Percentiles rank a stretch among this genome's conserved stretches.
These are phyloP conservation scores for Leuctra nigra DNA, from an alignment of 2,888 invertebrate species.

Conservation along the genomic window DNA sequence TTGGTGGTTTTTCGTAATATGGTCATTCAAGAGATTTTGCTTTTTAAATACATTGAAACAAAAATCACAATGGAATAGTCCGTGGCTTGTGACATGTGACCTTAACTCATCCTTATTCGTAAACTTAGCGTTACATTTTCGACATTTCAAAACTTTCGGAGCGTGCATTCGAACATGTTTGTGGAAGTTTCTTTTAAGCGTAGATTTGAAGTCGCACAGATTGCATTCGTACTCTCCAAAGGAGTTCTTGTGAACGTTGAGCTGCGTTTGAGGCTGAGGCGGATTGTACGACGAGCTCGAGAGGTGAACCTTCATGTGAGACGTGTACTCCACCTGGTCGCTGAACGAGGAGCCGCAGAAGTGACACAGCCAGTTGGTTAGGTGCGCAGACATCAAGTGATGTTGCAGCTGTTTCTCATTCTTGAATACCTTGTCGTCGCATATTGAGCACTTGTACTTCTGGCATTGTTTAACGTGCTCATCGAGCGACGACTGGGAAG, in stretches of 20 bases:
- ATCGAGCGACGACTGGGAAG: background rate
- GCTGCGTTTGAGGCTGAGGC: background rate
- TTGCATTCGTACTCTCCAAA: constrained; percentile 12
- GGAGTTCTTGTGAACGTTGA: background rate
- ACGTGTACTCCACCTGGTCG: constrained; percentile 26
- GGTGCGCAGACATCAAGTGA: constrained; percentile 21
- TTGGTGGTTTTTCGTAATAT: too few relatives aligned
- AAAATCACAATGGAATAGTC: too few relatives aligned
- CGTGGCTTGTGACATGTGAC: too few relatives aligned
- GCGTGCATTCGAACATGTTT: constrained; percentile 20
- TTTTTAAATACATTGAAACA: too few relatives aligned
- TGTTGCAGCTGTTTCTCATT: constrained; percentile 1
- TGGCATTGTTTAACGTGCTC: constrained; percentile 2
- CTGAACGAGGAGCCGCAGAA: constrained; percentile 17
- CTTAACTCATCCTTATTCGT: background rate
- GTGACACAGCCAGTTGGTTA: constrained; percentile 21
- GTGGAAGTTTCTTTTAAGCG: constrained; percentile 20
- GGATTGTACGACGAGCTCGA: background rate
- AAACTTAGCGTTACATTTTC: background rate
- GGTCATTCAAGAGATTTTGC: too few relatives aligned
- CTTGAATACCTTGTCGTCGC: constrained; percentile 19
- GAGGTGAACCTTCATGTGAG: constrained; percentile 27
- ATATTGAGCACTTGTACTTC: constrained; percentile 20
- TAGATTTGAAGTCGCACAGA: constrained; percentile 19
- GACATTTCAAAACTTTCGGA: background rate